Evolutionary conservation across 2,113 vertebrate species (phyloP).

Genomic region (Tenebrosternarchus preto): DNA sequence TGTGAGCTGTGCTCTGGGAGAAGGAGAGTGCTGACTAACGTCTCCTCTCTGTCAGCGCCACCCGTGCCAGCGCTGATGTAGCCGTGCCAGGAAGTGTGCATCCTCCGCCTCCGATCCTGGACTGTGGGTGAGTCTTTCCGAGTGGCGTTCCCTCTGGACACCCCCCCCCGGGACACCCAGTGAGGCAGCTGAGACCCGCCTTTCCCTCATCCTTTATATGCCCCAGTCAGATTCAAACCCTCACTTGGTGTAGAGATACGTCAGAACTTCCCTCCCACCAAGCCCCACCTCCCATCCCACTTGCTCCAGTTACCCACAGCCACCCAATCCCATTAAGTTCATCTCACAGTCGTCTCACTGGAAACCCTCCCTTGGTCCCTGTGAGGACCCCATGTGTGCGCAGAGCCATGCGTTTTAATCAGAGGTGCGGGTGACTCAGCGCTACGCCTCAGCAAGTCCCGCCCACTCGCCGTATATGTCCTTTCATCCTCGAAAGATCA

Average conservation of each 20-base stretch:
- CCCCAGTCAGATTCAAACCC: slow-evolving; percentile 9
- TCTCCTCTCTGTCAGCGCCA: slow-evolving; percentile 65
- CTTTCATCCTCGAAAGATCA: slow-evolving; percentile 66
- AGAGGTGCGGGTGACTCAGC: slow-evolving; percentile 16
- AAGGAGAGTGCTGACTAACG: slow-evolving; percentile 63
- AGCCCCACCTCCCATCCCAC: neutral
- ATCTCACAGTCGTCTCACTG: slow-evolving; percentile 34
- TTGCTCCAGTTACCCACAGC: slow-evolving; percentile 20
- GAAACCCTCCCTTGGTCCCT: slow-evolving; percentile 17
- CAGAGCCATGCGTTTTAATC: slow-evolving; percentile 1
- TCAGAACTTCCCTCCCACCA: neutral
- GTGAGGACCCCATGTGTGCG: slow-evolving; percentile 34
- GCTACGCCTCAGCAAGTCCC: slow-evolving; percentile 60
- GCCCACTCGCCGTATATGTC: slow-evolving; percentile 63
- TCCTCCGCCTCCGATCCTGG: slow-evolving; percentile 71
- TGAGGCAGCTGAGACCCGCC: neutral
- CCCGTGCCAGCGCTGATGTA: slow-evolving; percentile 75
- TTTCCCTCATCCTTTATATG: slow-evolving; percentile 14
- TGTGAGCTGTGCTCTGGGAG: slow-evolving; percentile 33
- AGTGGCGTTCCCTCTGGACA: slow-evolving; percentile 61
- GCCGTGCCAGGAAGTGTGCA: slow-evolving; percentile 71
- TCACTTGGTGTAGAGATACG: neutral
- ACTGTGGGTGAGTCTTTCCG: slow-evolving; percentile 63
- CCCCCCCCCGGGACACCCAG: neutral
- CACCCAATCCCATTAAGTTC: slow-evolving; percentile 27